Base-by-base conservation (phyloP, 1,140 invertebrate species). In the Sinella curviseta region DNA sequence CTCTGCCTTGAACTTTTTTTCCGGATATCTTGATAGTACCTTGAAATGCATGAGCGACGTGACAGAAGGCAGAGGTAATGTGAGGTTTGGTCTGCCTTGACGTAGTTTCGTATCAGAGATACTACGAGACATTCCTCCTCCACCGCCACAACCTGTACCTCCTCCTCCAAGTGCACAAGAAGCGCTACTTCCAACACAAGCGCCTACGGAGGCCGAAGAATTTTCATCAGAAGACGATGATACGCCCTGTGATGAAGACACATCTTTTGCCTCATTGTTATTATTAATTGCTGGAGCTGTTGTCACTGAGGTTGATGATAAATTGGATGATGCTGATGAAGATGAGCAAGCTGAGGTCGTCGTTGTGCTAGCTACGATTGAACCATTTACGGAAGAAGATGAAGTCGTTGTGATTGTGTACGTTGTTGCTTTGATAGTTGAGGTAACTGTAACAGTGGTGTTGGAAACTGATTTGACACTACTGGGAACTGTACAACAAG, bases 41-140 rank as follows among this genome's bases (percentile, higher is more conserved):
- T 87, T 87, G 80, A 87, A 87, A 74, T 87, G 86, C 86, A 87
- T 87, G 24, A 87, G 82, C 60, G 86, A 86, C 8, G 86, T 86
- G 73, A 87, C 85, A 60, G 86, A 87, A 67, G 86, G 86, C 48
- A 87, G 85, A 77, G 86, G 87, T 33, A 87, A 82, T 4, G 87
- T 85, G 28, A 87, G 85, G 78, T 87, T 86, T 14, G 86, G 86
- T 36, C 85, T 84, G 31, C 85, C 83, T 80, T 85, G 85, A 36
- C 86, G 84, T 17, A 87, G 83, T 48, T 86, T 87, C 20, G 85
- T 85, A 81, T 87, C 87, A 31, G 86, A 86, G 75, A 87, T 84
- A 76, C 86, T 87, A 55, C 87, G 86, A 24, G 86, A 85, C 82
- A 87, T 84, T 67, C 85, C 83, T 65, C 77, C 65, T 20, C 55